Evolutionary conservation across 2,113 vertebrate species (phyloP).

Genomic region (Mirza zaza): DNA sequence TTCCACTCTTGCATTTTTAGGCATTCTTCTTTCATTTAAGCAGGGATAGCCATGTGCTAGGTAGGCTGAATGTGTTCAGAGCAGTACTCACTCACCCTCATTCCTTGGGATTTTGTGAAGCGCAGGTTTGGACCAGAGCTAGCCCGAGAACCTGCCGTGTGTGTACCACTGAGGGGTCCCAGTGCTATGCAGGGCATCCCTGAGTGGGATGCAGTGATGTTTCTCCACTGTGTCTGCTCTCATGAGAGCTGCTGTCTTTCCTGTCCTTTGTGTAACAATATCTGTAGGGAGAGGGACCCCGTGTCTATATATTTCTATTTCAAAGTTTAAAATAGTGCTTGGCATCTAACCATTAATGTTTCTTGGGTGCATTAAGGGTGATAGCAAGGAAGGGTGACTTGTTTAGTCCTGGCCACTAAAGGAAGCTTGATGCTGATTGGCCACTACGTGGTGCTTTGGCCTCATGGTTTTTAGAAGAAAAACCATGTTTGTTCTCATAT

Average conservation of each 20-base stretch:
- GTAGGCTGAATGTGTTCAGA: neutral
- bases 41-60: neutral
- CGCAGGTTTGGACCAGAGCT: neutral
- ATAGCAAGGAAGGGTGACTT: neutral
- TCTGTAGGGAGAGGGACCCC: neutral
- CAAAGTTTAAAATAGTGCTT: neutral
- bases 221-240: neutral
- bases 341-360: neutral
- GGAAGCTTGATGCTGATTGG: neutral
- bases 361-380: neutral
- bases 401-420: neutral
- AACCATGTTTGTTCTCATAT: neutral
- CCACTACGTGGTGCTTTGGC: accelerated
- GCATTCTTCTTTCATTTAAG: neutral
- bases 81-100: no score
- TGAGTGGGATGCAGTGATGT: neutral
- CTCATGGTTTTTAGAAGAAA: neutral
- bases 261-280: neutral
- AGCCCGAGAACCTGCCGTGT: neutral
- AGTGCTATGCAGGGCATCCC: neutral
- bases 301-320: neutral
- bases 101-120: neutral
- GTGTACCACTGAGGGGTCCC: neutral
- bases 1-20: neutral
- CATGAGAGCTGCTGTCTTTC: neutral